phyloP scores from a whole-genome alignment of 2,888 invertebrate species.

The Heliconius sara region DNA sequence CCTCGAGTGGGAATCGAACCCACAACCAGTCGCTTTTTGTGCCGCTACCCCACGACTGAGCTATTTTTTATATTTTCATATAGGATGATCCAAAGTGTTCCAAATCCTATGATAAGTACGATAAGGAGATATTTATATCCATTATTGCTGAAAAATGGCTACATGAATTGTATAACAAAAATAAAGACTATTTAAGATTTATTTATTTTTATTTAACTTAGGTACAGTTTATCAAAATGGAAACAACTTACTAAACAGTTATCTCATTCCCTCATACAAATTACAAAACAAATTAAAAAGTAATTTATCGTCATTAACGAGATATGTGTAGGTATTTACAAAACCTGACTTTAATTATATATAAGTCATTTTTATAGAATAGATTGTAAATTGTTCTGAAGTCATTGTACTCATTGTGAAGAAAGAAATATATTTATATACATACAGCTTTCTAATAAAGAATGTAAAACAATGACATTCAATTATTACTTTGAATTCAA shows the following conservation, averaged over 20 bases:
- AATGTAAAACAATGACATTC: constrained; percentile 28
- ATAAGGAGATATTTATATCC: no score
- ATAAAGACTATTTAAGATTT: not conserved
- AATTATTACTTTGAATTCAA: constrained; percentile 29
- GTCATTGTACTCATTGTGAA: constrained; percentile 10
- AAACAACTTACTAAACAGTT: not conserved
- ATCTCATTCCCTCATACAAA: not conserved
- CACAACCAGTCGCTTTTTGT: no score
- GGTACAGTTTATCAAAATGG: not conserved
- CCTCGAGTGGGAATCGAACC: no score
- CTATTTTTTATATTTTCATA: no score
- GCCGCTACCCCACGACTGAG: no score
- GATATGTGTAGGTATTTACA: not conserved
- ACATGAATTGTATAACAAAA: not conserved
- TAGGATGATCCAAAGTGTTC: no score
- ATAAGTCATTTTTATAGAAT: constrained; percentile 7
- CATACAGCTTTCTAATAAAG: constrained; percentile 15
- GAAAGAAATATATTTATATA: constrained; percentile 12
- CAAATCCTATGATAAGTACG: no score
- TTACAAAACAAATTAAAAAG: constrained; percentile 1
- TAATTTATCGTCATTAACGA: constrained; percentile 5
- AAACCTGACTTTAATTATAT: constrained; percentile 2
- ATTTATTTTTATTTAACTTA: not conserved
- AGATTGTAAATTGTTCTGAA: not conserved
- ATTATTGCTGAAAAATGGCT: not conserved